phyloP scores from a whole-genome alignment of 2,797 vertebrate genomes.

The Urosaurus nigricauda region DNA sequence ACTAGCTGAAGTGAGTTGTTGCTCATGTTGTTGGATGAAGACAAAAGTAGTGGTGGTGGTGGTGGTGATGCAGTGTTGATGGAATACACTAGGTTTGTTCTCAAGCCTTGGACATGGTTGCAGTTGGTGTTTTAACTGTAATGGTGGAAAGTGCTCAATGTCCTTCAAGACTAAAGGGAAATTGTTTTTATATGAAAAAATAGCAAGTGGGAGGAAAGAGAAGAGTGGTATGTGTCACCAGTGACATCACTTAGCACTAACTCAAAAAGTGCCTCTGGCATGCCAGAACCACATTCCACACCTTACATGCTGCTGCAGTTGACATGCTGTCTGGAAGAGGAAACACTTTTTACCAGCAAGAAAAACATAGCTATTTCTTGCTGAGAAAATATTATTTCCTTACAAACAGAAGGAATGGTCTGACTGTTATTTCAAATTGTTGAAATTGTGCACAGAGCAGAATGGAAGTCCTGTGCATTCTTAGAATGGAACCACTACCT shows the following conservation, averaged over 20 bases:
- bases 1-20: not conserved
- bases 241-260: conserved; percentile 20
- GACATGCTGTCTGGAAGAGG: conserved; percentile 22
- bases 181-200: not conserved
- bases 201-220: not conserved
- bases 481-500: not conserved
- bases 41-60: not conserved
- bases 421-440: conserved; percentile 2
- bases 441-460: not conserved
- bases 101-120: not conserved
- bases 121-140: not conserved
- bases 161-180: not conserved
- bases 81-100: not conserved
- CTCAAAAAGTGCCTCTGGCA: conserved; percentile 24
- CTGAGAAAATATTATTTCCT: conserved; percentile 31
- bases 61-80: no score
- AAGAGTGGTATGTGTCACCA: conserved; percentile 5
- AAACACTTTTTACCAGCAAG: not conserved
- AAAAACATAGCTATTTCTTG: conserved; percentile 34
- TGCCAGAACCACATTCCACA: conserved; percentile 33
- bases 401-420: conserved; percentile 10
- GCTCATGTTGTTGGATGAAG: not conserved
- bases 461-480: not conserved
- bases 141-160: not conserved
- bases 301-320: not conserved